Percentiles rank a stretch among this genome's conserved stretches.
These are phyloP conservation scores for Solea senegalensis DNA, from an alignment of 2,113 vertebrate genomes.

Conservation along the genomic window DNA sequence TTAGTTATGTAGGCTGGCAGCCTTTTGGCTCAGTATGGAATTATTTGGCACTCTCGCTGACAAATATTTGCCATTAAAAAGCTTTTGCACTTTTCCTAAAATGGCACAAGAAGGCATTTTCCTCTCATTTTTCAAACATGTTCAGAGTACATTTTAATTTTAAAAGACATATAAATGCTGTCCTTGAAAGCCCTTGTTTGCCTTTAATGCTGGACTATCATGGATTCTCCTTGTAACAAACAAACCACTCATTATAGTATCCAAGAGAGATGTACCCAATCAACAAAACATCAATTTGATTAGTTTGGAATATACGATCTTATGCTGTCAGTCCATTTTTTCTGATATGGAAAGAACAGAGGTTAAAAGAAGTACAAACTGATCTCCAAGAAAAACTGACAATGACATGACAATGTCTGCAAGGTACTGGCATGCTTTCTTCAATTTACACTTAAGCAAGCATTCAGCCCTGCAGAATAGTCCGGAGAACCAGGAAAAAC, in stretches of 20 bases:
- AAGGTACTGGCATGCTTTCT: constrained; percentile 70
- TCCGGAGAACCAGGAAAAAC: constrained; percentile 64
- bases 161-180: constrained; percentile 71
- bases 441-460: constrained; percentile 66
- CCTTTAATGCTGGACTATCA: constrained; percentile 72
- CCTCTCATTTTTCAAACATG: constrained; percentile 44
- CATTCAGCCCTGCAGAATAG: constrained; percentile 64
- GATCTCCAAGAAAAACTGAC: constrained; percentile 48
- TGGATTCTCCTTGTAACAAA: constrained; percentile 61
- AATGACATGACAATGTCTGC: constrained; percentile 62
- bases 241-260: constrained; percentile 35
- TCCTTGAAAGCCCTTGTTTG: constrained; percentile 75
- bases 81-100: constrained; percentile 61
- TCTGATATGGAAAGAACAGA: constrained; percentile 71
- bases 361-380: constrained; percentile 53
- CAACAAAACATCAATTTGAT: constrained; percentile 66
- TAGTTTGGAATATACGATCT: constrained; percentile 64
- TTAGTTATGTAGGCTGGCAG: constrained; percentile 73
- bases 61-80: constrained; percentile 72
- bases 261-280: constrained; percentile 68
- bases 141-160: constrained; percentile 56
- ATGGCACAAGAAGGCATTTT: constrained; percentile 73
- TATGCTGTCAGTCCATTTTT: constrained; percentile 83
- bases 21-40: constrained; percentile 80
- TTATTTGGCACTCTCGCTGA: constrained; percentile 79